Conservation (phyloP, 2,113 vertebrate species). For the Passer montanus region DNA sequence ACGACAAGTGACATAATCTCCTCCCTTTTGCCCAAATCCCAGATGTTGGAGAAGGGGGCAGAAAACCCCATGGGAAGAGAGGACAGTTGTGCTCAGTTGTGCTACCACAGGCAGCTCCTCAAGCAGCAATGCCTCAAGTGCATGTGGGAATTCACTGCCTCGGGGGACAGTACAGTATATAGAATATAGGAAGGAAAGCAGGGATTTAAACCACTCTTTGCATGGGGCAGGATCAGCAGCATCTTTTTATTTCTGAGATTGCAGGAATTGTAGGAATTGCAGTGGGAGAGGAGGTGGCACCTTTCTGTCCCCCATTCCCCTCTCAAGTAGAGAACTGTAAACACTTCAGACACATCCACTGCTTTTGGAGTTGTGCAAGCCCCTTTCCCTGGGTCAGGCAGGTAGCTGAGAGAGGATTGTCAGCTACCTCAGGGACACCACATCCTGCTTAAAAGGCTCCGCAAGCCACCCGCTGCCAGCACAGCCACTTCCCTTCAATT, state of each 20-base stretch:
- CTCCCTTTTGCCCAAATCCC: background rate
- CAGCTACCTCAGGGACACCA: slow-evolving; percentile 28
- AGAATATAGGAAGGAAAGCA: background rate
- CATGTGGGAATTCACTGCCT: background rate
- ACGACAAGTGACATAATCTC: background rate
- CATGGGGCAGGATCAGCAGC: background rate
- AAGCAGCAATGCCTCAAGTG: background rate
- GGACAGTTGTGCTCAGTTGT: background rate
- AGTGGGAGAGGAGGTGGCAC: background rate
- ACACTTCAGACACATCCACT: background rate
- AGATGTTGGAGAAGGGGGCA: background rate
- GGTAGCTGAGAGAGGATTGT: background rate
- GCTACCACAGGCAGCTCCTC: background rate
- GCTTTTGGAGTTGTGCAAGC: background rate
- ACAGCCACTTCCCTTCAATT: slow-evolving; percentile 58
- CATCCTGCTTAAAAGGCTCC: slow-evolving; percentile 50
- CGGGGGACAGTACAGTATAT: background rate
- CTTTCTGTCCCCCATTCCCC: background rate
- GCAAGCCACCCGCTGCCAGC: slow-evolving; percentile 16
- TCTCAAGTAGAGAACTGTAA: background rate
- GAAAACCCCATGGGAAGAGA: background rate
- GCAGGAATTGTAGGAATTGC: background rate
- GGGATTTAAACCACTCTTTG: background rate
- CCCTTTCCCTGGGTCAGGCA: slow-evolving; percentile 35
- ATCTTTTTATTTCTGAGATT: background rate